Conservation (phyloP, 2,888 invertebrate species). For the Ligdia adustata region DNA sequence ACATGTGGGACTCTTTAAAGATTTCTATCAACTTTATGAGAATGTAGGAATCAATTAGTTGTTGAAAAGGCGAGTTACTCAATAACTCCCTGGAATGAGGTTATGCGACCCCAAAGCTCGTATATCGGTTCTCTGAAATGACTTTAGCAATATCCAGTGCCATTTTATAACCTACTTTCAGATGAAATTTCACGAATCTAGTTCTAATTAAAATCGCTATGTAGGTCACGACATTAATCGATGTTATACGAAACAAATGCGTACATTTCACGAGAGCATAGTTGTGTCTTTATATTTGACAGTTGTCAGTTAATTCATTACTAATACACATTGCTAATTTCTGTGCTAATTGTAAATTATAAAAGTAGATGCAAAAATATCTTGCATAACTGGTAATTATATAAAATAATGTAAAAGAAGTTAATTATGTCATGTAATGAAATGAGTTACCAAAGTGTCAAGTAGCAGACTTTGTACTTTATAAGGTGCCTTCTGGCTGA, state of each 20-base stretch:
- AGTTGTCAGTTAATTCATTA: background rate
- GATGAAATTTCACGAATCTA: conserved; percentile 5
- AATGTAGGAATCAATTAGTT: no score
- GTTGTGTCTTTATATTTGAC: conserved; percentile 12
- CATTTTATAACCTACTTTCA: conserved; percentile 15
- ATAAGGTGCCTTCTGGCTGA: background rate
- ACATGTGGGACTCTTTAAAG: no score
- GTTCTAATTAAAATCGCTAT: conserved; percentile 20
- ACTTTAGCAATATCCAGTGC: background rate
- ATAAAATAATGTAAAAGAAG: no score
- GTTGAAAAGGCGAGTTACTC: background rate
- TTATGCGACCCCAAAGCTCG: background rate
- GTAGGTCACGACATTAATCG: conserved; percentile 19
- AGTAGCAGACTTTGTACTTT: no score
- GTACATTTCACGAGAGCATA: conserved; percentile 3
- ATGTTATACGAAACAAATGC: conserved; percentile 3
- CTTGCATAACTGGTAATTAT: no score
- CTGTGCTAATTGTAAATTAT: no score
- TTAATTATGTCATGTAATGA: no score
- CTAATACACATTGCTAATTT: background rate
- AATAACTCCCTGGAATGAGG: background rate
- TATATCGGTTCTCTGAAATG: conserved; percentile 5
- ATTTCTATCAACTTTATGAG: no score
- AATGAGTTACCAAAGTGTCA: no score
- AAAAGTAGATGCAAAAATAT: no score